Percentiles rank a stretch among this genome's conserved stretches.
These are phyloP conservation scores for Drosophila murphyi DNA, from an alignment of 1,140 invertebrate species.

Conservation along the genomic window DNA sequence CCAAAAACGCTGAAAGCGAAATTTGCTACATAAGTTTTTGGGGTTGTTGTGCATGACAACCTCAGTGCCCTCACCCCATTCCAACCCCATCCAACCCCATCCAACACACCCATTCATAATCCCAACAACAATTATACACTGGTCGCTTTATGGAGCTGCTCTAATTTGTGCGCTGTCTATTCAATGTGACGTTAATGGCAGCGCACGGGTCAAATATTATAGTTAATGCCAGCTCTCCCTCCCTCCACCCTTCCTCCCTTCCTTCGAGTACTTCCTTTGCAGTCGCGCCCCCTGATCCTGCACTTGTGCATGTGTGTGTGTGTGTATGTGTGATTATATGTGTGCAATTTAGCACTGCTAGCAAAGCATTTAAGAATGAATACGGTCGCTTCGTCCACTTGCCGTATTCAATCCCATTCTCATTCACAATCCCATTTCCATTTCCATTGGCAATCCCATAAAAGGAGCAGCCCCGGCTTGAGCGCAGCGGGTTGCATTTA, in stretches of 20 bases:
- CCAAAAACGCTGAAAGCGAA: conserved; percentile 11
- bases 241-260: background rate
- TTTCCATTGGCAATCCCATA: conserved; percentile 23
- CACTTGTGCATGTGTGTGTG: conserved; percentile 1
- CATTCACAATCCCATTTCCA: conserved; percentile 8
- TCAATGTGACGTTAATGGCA: conserved; percentile 76
- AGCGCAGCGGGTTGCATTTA: conserved; percentile 66
- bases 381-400: conserved; percentile 26
- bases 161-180: conserved; percentile 73
- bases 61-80: background rate
- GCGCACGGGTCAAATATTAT: conserved; percentile 76
- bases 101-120: background rate
- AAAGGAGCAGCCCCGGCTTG: conserved; percentile 23
- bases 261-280: background rate
- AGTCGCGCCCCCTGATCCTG: conserved; percentile 10
- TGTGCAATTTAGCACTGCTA: conserved; percentile 78
- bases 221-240: conserved; percentile 52
- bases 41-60: background rate
- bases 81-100: background rate
- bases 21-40: conserved; percentile 16
- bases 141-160: conserved; percentile 26
- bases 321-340: conserved; percentile 19
- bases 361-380: conserved; percentile 65
- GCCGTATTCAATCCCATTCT: background rate
- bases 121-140: conserved; percentile 67